These are phyloP conservation scores for Choloepus hoffmanni DNA, from an alignment of 2,113 vertebrate species.

Conservation along the genomic window DNA sequence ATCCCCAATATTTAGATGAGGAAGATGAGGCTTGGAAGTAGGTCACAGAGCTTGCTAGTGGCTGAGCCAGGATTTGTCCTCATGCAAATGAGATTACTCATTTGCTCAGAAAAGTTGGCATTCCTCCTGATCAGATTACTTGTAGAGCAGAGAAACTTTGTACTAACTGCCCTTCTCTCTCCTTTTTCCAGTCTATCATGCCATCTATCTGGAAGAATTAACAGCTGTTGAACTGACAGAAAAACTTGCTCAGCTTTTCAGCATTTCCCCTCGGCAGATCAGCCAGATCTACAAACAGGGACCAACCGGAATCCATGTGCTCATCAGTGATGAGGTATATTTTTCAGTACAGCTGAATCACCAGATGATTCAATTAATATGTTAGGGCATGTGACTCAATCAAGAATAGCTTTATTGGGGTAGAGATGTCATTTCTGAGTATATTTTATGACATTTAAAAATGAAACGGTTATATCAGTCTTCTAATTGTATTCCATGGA, in stretches of 20 bases:
- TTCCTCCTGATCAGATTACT: not conserved
- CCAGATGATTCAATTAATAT: not conserved
- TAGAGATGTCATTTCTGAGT: not conserved
- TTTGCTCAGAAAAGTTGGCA: not conserved
- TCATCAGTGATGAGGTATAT: slow-evolving; percentile 96
- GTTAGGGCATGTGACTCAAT: not conserved
- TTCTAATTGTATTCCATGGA: slow-evolving; percentile 36
- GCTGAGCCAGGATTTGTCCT: not conserved
- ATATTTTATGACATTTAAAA: slow-evolving; percentile 33
- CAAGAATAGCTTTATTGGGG: not conserved
- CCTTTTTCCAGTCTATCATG: slow-evolving; percentile 94
- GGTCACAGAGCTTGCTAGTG: not conserved
- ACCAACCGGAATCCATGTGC: slow-evolving; percentile 96
- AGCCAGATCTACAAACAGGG: slow-evolving; percentile 98
- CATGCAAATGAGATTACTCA: not conserved
- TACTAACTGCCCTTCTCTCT: not conserved
- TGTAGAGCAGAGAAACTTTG: not conserved
- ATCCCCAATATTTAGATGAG: not conserved
- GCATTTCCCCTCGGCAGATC: slow-evolving; percentile 95
- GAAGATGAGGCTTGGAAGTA: not conserved
- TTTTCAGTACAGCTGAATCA: not conserved
- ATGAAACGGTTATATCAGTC: slow-evolving; percentile 32
- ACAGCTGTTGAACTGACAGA: slow-evolving; percentile 93
- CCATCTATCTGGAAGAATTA: slow-evolving; percentile 96
- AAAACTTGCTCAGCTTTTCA: slow-evolving; percentile 98